Evolutionary conservation across 2,888 invertebrate genomes (phyloP).

Genomic region (Agrotis segetum): DNA sequence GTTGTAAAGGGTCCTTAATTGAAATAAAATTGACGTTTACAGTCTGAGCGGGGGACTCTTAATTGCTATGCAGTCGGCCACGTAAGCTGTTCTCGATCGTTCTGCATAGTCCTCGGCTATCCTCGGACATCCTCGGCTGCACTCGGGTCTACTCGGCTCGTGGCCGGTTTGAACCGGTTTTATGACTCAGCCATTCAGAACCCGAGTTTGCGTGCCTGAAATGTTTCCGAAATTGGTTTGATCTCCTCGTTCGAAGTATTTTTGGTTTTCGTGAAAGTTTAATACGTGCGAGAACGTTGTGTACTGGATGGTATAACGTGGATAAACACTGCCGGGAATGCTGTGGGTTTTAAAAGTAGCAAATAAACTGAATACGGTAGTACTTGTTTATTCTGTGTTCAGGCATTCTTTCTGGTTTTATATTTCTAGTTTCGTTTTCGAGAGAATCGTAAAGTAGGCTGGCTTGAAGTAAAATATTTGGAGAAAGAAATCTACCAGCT

Average conservation of each 20-base stretch:
- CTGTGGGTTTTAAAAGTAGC: constrained; percentile 44
- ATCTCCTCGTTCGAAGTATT: constrained; percentile 58
- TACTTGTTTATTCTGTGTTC: constrained; percentile 34
- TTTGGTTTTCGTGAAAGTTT: constrained; percentile 65
- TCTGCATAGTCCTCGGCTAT: constrained; percentile 57
- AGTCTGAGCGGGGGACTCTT: constrained; percentile 68
- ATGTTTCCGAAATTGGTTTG: constrained; percentile 66
- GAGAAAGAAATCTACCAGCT: neutral
- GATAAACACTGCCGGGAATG: constrained; percentile 35
- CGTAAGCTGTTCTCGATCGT: constrained; percentile 70
- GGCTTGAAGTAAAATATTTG: constrained; percentile 6
- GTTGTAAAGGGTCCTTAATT: constrained; percentile 75
- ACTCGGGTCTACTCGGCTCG: constrained; percentile 57
- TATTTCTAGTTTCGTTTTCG: constrained; percentile 28
- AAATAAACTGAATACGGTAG: constrained; percentile 36
- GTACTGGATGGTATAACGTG: constrained; percentile 42
- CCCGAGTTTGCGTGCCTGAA: constrained; percentile 65
- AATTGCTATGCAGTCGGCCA: constrained; percentile 76
- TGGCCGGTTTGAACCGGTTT: constrained; percentile 64
- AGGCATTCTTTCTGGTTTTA: constrained; percentile 24
- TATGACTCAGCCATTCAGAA: constrained; percentile 64
- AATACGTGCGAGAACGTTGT: constrained; percentile 60
- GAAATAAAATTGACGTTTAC: constrained; percentile 80
- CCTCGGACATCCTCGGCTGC: constrained; percentile 53
- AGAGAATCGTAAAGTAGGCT: constrained; percentile 23